phyloP scores from a whole-genome alignment of 1,140 invertebrate species.

The Ceratosolen solmsi region DNA sequence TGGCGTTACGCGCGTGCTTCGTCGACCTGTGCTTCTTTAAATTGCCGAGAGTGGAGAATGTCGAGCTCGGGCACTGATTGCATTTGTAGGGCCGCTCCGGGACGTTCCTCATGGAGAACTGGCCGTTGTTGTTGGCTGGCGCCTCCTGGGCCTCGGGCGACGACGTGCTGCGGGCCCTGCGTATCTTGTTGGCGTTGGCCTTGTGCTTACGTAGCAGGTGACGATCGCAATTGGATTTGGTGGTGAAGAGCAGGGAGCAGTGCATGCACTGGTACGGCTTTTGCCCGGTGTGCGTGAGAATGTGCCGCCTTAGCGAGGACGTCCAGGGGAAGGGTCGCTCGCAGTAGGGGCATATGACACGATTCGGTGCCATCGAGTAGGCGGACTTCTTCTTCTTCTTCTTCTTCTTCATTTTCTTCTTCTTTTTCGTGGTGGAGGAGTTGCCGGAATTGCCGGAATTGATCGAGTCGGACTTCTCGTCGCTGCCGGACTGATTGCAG shows the following conservation, averaged over 20 bases:
- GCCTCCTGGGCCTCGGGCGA: conserved; percentile 62
- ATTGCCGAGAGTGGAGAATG: conserved; percentile 87
- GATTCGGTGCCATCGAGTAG: conserved; percentile 94
- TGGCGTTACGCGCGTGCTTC: conserved; percentile 74
- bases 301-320: conserved; percentile 92
- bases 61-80: conserved; percentile 87
- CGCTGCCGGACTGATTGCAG: conserved; percentile 86
- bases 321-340: conserved; percentile 95
- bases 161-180: conserved; percentile 65
- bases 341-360: conserved; percentile 93
- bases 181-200: conserved; percentile 72
- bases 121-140: conserved; percentile 60
- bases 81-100: conserved; percentile 90
- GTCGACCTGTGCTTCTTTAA: conserved; percentile 84
- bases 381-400: conserved; percentile 91
- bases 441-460: conserved; percentile 62
- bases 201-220: conserved; percentile 93
- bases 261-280: conserved; percentile 96
- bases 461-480: conserved; percentile 79
- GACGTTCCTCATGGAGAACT: conserved; percentile 78
- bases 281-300: conserved; percentile 94
- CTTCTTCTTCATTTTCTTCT: conserved; percentile 63
- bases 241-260: conserved; percentile 94
- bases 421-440: conserved; percentile 55
- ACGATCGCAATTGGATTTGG: conserved; percentile 96